Conservation (phyloP, 2,113 vertebrate genomes). For the Gallinago paraguaiae region DNA sequence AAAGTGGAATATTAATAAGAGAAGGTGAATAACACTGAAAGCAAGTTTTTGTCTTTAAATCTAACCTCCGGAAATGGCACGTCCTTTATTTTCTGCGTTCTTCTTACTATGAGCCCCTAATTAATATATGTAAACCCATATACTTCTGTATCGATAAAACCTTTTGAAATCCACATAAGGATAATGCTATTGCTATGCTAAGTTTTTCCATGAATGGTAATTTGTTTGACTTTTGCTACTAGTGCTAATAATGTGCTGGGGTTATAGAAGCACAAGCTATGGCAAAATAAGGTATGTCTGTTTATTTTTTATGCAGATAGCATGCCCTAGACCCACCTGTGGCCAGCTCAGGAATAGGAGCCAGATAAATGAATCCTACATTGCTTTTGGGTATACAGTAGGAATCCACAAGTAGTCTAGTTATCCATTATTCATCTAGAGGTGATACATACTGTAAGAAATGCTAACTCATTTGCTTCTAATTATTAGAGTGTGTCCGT, state of each 20-base stretch:
- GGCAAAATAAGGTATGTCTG: neutral
- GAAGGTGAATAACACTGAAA: neutral
- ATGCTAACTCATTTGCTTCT: neutral
- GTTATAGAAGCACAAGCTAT: neutral
- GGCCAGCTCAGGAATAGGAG: neutral
- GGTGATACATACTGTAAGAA: neutral
- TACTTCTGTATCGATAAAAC: neutral
- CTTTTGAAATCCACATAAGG: neutral
- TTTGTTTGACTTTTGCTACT: neutral
- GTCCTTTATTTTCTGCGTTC: neutral
- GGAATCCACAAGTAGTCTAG: neutral
- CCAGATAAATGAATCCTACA: neutral
- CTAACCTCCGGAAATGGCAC: neutral
- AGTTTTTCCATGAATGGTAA: neutral
- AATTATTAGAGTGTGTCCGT: neutral
- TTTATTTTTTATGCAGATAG: neutral
- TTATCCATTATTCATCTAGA: neutral
- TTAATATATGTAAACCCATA: neutral
- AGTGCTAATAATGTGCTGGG: neutral
- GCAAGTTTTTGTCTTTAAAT: neutral
- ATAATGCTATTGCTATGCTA: neutral
- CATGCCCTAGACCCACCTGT: neutral
- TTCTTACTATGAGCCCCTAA: neutral
- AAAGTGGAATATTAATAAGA: neutral
- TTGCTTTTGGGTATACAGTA: neutral